Evolutionary conservation across 2,797 vertebrate species (phyloP).

Genomic region (Typhlichthys subterraneus): DNA sequence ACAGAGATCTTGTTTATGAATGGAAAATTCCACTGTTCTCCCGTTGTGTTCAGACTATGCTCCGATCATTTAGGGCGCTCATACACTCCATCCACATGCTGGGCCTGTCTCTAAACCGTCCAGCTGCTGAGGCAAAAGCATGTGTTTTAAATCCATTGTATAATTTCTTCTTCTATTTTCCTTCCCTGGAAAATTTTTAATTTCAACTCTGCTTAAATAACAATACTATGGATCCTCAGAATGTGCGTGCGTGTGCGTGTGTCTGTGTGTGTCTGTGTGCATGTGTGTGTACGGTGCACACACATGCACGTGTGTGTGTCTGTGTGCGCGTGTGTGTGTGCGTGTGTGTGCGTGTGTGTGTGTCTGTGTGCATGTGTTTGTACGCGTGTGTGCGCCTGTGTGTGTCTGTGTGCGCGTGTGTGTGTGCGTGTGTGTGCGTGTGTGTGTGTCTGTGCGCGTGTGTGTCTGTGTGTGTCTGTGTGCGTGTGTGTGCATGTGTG

Average conservation of each 20-base stretch:
- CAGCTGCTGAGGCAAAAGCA: slow-evolving; percentile 36
- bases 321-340: slow-evolving; percentile 2
- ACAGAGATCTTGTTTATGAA: background rate
- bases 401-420: background rate
- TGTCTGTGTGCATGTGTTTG: slow-evolving; percentile 16
- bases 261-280: slow-evolving; percentile 17
- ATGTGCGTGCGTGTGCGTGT: slow-evolving; percentile 42
- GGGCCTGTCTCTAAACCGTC: slow-evolving; percentile 16
- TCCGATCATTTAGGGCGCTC: slow-evolving; percentile 15
- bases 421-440: slow-evolving; percentile 30
- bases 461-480: slow-evolving; percentile 35
- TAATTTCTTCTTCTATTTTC: slow-evolving; percentile 52
- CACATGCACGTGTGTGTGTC: slow-evolving; percentile 2
- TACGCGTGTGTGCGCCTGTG: slow-evolving; percentile 19
- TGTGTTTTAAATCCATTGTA: slow-evolving; percentile 65
- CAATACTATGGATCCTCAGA: slow-evolving; percentile 5
- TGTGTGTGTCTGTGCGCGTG: slow-evolving; percentile 21
- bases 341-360: slow-evolving; percentile 23
- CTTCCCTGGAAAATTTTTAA: slow-evolving; percentile 60
- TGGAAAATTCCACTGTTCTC: slow-evolving; percentile 1
- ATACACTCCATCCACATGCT: slow-evolving; percentile 29
- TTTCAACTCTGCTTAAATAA: slow-evolving; percentile 53
- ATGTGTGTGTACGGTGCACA: slow-evolving; percentile 20
- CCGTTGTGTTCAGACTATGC: slow-evolving; percentile 5
- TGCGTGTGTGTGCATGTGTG: slow-evolving; percentile 21